Conservation (phyloP, 2,113 vertebrate species). For the Halcyon senegalensis region DNA sequence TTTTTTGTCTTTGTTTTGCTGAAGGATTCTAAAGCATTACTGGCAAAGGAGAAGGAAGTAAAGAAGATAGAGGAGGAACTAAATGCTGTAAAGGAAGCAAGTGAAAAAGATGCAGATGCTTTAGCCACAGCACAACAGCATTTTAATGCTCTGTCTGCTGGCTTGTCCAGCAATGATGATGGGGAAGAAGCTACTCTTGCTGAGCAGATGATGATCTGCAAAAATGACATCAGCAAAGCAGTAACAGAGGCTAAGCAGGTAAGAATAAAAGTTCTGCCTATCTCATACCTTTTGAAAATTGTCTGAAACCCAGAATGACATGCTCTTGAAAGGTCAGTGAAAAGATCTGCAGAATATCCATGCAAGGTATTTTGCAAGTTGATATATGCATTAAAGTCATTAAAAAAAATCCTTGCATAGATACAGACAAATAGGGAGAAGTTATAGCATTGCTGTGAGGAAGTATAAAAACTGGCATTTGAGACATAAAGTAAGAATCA, state of each 20-base stretch:
- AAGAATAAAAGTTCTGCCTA: background rate
- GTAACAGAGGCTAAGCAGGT: slow-evolving; percentile 94
- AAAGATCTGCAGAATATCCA: background rate
- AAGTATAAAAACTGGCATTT: background rate
- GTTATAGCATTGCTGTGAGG: accelerated
- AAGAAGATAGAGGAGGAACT: slow-evolving; percentile 79
- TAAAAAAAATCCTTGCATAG: background rate
- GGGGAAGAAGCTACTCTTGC: slow-evolving; percentile 88
- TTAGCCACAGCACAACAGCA: slow-evolving; percentile 86
- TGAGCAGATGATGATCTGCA: slow-evolving; percentile 93
- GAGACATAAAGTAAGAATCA: background rate
- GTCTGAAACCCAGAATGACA: background rate
- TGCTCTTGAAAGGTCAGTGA: background rate
- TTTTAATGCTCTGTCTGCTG: slow-evolving; percentile 90
- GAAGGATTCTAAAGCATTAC: slow-evolving; percentile 87
- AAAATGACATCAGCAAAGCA: slow-evolving; percentile 93
- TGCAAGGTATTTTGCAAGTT: background rate
- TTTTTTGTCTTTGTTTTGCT: background rate
- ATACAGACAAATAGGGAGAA: background rate
- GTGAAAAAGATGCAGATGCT: slow-evolving; percentile 75
- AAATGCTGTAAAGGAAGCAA: slow-evolving; percentile 77
- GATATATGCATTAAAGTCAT: background rate
- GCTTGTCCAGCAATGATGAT: slow-evolving; percentile 87
- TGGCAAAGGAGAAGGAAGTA: slow-evolving; percentile 86
- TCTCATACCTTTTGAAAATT: background rate